Evolutionary conservation across 2,113 vertebrate species (phyloP), one percentile per base, ranked within the genome.

Genomic region (Myrmecobius fasciatus): DNA sequence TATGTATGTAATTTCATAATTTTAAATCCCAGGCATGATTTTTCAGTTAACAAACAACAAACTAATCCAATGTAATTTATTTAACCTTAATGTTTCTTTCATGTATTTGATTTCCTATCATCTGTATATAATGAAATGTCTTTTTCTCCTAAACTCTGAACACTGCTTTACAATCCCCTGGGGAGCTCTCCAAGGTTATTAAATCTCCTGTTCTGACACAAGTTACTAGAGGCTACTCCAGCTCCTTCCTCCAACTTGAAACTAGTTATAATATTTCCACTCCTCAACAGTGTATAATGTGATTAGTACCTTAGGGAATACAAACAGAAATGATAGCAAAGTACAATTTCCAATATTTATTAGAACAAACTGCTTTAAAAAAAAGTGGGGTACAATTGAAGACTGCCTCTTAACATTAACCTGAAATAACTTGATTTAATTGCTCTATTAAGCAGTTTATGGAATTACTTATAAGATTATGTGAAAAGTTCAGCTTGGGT

Each of bases 181-280:
- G 94, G 96, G 97, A 98, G 20, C 92, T 96, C 96, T 96, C 93
- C 93, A 95, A 97, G 93, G 91, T 98, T 98, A 98, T 98, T 98
- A 98, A 97, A 96, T 98, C 95, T 94, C 92, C 93, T 97, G 90
- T 92, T 97, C 67, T 97, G 91, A 96, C 92, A 93, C 89, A 96
- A 97, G 95, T 96, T 97, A 94, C 90, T 94, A 97, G 52, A 97
- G 91, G 28, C 48, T 96, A 92, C 90, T 94, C 67, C 43, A 96
- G 67, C 91, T 92, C 88, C 91, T 52, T 94, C 89, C 48, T 96
- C 75, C 94, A 47, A 83, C 96, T 97, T 90, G 95, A 97, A 98
- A 96, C 22, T 92, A 92, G 4, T 90, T 98, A 25, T 94, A 97
- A 97, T 98, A 97, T 95, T 97, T 98, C 92, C 94, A 83, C 91